Base-by-base conservation (phyloP, 1,140 invertebrate genomes). In the Dendrolimus kikuchii region DNA sequence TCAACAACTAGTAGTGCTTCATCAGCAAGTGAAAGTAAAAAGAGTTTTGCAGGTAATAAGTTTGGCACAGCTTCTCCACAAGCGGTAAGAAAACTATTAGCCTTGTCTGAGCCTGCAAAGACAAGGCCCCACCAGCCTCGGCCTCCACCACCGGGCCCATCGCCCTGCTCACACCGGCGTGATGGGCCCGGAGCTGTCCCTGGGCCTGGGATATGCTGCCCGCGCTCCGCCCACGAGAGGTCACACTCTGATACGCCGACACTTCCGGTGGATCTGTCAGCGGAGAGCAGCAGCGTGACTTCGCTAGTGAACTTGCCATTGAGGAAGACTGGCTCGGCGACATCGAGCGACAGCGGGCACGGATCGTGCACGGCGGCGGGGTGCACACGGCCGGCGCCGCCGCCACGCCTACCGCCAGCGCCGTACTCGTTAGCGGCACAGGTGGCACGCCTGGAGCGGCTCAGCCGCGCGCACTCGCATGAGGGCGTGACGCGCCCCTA, bases 201-300 rank as follows among this genome's bases (percentile, higher is more conserved):
- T 2, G 86, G 68, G 45, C 66, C 77, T 23, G 81, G 75, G 7
- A 82, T 80, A 40, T 80, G 81, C 50, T 87, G 84, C 54, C 73
- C 81, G 5, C 72, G 85, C 5, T 77, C 90, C 5, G 93, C 92
- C 82, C 95, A 96, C 77, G 95, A 96, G 78, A 90, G 95, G 49
- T 96, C 95, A 7, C 94, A 96, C 81, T 96, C 95, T n/a, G 95
- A 97, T 76, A 96, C 95, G 5, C 94, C 92, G 5, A 93, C 91
- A 64, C 88, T 94, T 55, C 93, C 94, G 4, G 96, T 98, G 9
- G 95, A 97, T 79, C 89, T 99, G 44, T 97, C 94, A 53, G 95
- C 95, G 7, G 97, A 99, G 84, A 97, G 95, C 77, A 98, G 96
- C 78, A 97, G 95, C 82, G 97, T 98, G 49, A 97, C 96, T 38